Percentiles rank a stretch among this genome's conserved stretches.
These are phyloP conservation scores for Corapipo altera DNA, from an alignment of 2,113 vertebrate genomes.

Conservation along the genomic window DNA sequence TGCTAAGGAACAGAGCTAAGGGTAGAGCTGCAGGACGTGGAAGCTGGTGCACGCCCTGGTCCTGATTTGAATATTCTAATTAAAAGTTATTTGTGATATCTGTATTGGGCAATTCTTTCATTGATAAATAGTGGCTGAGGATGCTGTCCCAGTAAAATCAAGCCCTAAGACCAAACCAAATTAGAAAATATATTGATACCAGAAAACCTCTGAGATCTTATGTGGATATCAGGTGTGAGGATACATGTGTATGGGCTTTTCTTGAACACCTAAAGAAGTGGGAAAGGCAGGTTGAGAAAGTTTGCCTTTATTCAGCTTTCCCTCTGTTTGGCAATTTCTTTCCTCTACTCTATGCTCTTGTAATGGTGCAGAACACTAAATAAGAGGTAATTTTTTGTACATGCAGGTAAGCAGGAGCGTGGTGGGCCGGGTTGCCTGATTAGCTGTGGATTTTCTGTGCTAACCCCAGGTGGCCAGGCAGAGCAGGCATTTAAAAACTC, in stretches of 20 bases:
- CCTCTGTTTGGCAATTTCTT: neutral
- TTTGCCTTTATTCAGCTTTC: neutral
- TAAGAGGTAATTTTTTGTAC: neutral
- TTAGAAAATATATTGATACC: neutral
- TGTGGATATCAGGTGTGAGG: neutral
- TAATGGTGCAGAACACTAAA: neutral
- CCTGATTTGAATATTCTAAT: neutral
- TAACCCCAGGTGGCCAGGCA: conserved; percentile 17
- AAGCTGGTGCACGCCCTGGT: rapidly evolving
- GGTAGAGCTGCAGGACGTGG: neutral
- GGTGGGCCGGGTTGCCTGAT: neutral
- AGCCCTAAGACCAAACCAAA: neutral
- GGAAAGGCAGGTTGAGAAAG: neutral
- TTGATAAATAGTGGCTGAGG: neutral
- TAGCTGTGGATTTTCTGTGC: neutral
- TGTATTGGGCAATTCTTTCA: neutral
- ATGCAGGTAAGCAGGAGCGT: neutral
- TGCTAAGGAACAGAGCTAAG: neutral
- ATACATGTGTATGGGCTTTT: neutral
- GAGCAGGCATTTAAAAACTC: conserved; percentile 36
- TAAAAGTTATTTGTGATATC: neutral
- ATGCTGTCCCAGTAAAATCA: neutral
- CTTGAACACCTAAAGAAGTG: neutral
- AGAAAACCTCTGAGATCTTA: neutral
- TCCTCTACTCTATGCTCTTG: neutral